Percentiles rank a stretch among this genome's conserved stretches.
Evolutionary conservation across 2,888 invertebrate genomes (phyloP).

Genomic region (Acanthosepion pharaonis): DNA sequence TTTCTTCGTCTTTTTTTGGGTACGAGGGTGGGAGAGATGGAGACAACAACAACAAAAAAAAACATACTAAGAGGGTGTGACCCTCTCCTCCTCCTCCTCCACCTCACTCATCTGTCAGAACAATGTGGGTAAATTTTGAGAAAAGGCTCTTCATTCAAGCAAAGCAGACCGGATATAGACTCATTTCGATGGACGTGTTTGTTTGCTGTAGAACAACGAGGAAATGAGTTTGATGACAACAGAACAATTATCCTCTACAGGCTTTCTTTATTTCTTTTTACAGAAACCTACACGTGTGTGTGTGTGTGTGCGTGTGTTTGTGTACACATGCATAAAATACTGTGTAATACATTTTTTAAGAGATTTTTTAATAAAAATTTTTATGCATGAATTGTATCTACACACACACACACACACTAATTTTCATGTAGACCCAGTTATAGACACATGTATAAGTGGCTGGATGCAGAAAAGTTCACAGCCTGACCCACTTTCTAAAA

Average conservation of each 20-base stretch:
- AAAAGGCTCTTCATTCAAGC: background rate
- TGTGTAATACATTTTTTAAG: no score
- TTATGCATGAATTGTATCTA: no score
- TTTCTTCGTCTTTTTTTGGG: background rate
- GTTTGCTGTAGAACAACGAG: conserved; percentile 48
- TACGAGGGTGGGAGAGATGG: background rate
- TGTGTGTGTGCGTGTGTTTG: background rate
- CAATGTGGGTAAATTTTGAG: conserved; percentile 6
- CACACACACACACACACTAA: background rate
- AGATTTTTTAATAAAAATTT: background rate
- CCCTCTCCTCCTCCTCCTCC: background rate
- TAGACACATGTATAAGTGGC: background rate
- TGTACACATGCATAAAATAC: no score
- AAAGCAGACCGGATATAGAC: background rate
- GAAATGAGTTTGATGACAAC: conserved; percentile 48
- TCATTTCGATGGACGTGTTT: background rate
- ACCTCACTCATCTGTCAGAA: background rate
- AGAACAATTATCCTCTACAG: conserved; percentile 50
- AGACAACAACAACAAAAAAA: no score
- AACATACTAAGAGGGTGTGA: background rate
- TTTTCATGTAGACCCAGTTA: background rate
- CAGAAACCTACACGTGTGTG: background rate
- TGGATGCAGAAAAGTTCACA: no score
- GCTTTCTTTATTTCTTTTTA: conserved; percentile 41
- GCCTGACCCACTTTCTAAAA: no score